Evolutionary conservation across 2,888 invertebrate genomes (phyloP).

Genomic region (Gandaritis pyraliata): DNA sequence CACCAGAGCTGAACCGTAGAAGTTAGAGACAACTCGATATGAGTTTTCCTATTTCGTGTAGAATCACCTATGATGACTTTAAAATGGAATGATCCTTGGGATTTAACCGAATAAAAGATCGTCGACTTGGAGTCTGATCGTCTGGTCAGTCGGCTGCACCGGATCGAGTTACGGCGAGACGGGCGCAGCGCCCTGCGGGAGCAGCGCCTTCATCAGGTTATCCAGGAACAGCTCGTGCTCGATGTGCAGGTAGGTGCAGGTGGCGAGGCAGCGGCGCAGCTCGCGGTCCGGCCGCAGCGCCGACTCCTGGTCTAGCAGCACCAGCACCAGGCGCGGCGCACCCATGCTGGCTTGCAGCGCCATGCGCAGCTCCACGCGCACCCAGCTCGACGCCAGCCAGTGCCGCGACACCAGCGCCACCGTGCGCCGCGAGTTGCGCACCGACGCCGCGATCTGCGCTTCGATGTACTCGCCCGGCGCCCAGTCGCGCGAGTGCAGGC

Average conservation of each 20-base stretch:
- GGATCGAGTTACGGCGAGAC: constrained; percentile 61
- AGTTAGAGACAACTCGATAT: too few species aligned
- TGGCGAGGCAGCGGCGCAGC: constrained; percentile 83
- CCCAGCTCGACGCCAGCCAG: constrained; percentile 88
- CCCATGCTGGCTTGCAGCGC: constrained; percentile 84
- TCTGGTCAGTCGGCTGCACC: constrained; percentile 63
- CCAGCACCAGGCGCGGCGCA: constrained; percentile 89
- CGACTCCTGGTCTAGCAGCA: constrained; percentile 83
- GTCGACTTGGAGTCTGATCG: too few species aligned
- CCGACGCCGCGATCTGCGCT: constrained; percentile 89
- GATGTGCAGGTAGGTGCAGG: constrained; percentile 93
- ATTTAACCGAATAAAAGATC: too few species aligned
- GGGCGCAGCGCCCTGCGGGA: constrained; percentile 53
- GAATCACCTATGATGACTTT: too few species aligned
- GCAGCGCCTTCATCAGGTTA: constrained; percentile 89
- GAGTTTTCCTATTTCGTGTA: too few species aligned
- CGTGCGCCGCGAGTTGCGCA: constrained; percentile 85
- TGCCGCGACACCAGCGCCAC: constrained; percentile 53
- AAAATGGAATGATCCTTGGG: too few species aligned
- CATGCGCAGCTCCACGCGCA: constrained; percentile 87
- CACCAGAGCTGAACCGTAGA: too few species aligned
- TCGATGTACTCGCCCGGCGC: constrained; percentile 78
- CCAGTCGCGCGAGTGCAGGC: constrained; percentile 90
- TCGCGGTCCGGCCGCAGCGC: constrained; percentile 85
- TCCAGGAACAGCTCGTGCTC: constrained; percentile 94